Conservation (phyloP, 2,888 invertebrate species). For the Drosophila suboccidentalis region DNA sequence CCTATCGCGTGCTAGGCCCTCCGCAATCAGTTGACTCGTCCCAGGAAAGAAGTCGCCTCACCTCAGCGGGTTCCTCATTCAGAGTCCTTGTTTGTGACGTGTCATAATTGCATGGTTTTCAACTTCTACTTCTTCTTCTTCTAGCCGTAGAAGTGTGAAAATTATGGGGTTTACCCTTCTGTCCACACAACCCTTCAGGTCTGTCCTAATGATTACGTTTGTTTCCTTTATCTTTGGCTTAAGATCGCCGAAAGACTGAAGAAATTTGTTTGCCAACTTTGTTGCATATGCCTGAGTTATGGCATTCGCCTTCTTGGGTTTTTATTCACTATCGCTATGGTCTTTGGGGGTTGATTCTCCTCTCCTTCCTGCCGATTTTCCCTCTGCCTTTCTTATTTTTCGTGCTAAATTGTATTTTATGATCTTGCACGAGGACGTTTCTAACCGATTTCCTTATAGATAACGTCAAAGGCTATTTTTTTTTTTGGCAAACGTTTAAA, state of each 20-base stretch:
- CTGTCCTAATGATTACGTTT: conserved; percentile 69
- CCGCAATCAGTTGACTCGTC: conserved; percentile 47
- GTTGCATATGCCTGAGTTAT: conserved; percentile 73
- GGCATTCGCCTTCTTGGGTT: conserved; percentile 52
- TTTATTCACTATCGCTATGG: conserved; percentile 29
- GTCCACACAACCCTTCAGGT: conserved; percentile 56
- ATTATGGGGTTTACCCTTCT: conserved; percentile 68
- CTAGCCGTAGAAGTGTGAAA: conserved; percentile 69
- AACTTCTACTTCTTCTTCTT: neutral
- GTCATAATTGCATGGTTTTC: conserved; percentile 75
- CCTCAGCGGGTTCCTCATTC: conserved; percentile 56
- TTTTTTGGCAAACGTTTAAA: conserved; percentile 65
- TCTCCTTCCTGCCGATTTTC: conserved; percentile 18
- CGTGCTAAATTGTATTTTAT: conserved; percentile 72
- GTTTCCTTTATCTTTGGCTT: conserved; percentile 69
- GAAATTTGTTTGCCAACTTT: conserved; percentile 70
- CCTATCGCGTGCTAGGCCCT: conserved; percentile 72
- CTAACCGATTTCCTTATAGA: conserved; percentile 51
- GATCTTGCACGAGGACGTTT: conserved; percentile 46
- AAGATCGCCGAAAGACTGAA: conserved; percentile 51
- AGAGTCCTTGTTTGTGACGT: conserved; percentile 55
- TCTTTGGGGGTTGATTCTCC: conserved; percentile 59
- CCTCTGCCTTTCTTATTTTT: conserved; percentile 35
- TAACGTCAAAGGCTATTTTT: conserved; percentile 39
- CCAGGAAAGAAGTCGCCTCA: conserved; percentile 34